Percentiles rank a stretch among this genome's conserved stretches.
phyloP scores from a whole-genome alignment of 1,140 invertebrate species.

The Trichogramma pretiosum region DNA sequence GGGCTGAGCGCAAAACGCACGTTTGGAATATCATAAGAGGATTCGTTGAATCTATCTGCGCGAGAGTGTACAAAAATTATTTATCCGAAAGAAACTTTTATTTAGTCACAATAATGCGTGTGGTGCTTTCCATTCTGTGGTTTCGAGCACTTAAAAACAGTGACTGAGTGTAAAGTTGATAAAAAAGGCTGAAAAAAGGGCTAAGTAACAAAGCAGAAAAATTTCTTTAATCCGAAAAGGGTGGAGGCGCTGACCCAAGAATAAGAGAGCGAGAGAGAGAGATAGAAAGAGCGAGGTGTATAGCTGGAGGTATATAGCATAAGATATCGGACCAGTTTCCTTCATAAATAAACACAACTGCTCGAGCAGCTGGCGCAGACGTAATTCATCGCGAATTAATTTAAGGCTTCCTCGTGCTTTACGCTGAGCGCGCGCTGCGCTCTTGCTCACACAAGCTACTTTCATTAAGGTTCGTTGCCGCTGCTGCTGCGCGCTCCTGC shows the following conservation, averaged over 20 bases:
- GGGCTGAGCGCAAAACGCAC: too few species aligned
- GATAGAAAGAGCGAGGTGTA: background rate
- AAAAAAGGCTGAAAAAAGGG: too few species aligned
- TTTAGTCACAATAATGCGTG: too few species aligned
- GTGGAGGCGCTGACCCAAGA: background rate
- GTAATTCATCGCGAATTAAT: constrained; percentile 49
- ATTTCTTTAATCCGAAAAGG: constrained; percentile 12
- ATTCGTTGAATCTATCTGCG: too few species aligned
- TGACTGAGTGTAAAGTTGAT: too few species aligned
- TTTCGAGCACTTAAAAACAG: too few species aligned
- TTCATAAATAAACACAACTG: constrained; percentile 48
- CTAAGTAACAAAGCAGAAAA: too few species aligned
- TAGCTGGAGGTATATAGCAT: constrained; percentile 2
- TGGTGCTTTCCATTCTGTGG: too few species aligned
- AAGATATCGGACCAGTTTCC: constrained; percentile 38
- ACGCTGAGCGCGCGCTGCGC: constrained; percentile 1
- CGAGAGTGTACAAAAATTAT: too few species aligned
- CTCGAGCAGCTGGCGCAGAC: constrained; percentile 43
- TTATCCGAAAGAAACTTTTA: too few species aligned
- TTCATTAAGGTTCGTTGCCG: constrained; percentile 38
- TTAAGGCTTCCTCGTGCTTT: constrained; percentile 37
- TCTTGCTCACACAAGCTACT: constrained; percentile 27
- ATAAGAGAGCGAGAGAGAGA: background rate
- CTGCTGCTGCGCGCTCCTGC: constrained; percentile 3
- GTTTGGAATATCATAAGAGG: too few species aligned